phyloP scores from a whole-genome alignment of 2,113 vertebrate genomes.

The Thamnophis sirtalis region DNA sequence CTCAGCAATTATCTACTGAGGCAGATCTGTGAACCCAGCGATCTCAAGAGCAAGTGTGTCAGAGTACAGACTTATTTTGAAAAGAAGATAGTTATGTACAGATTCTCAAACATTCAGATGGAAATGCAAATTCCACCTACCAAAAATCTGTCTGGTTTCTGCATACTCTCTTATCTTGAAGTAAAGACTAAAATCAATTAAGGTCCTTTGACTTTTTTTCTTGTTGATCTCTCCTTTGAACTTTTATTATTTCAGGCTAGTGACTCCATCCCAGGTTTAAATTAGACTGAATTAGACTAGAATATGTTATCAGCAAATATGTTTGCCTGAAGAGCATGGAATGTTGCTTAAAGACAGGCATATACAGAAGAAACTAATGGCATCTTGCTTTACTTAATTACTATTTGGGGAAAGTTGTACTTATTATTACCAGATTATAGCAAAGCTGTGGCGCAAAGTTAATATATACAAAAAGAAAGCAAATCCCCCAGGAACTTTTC shows the following conservation, averaged over 20 bases:
- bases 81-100: not conserved
- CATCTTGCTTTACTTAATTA: not conserved
- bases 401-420: not conserved
- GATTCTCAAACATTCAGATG: not conserved
- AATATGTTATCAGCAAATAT: not conserved
- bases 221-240: constrained; percentile 5
- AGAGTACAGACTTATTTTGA: not conserved
- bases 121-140: not conserved
- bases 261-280: not conserved
- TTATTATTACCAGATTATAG: not conserved
- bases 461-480: not conserved
- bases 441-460: not conserved
- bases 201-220: not conserved
- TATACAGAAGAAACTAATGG: not conserved
- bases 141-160: not conserved
- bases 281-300: not conserved
- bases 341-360: not conserved
- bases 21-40: not conserved
- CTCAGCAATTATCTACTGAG: not conserved
- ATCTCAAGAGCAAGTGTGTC: not conserved
- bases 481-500: not conserved
- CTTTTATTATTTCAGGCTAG: not conserved
- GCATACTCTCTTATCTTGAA: not conserved
- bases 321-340: not conserved
- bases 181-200: not conserved